Base-by-base conservation (phyloP, 2,113 vertebrate genomes). In the Chionodraco myersi region DNA sequence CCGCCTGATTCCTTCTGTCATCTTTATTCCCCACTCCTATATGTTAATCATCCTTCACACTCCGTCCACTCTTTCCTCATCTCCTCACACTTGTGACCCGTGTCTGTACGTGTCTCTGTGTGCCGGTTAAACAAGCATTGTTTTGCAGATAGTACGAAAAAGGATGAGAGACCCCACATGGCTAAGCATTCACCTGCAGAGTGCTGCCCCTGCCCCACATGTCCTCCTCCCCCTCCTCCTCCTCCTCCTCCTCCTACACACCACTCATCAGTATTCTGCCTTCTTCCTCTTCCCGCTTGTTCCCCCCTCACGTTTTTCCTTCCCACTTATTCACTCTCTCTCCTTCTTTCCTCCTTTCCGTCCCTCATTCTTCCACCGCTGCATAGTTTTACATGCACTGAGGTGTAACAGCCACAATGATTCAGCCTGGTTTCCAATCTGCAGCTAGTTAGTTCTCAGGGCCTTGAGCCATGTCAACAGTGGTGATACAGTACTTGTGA, bases 201-300 rank as follows among this genome's bases (percentile, higher is more conserved):
- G 83, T 83, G 65, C 74, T 76, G 60, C 76, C 79, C 72, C 56
- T 47, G 13, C 76, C 52, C 44, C 49, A 9, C 15, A 66, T 74
- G 79, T 69, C 68, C 57, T 58, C 64, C 62, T 6, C 66, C 2
- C 30, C 8, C 85, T 44, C 82, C 83, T 62, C 60, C 75, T 69
- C 56, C 21, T 69, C 68, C 57, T 58, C 64, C 62, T 6, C 68
- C 56, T 58, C 64, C 62, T 6, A 81, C 72, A 45, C 58, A 60
- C 34, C 45, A 21, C 75, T 93, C 81, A 93, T 94, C 91, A 89
- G 92, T 92, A 94, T 94, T 94, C 92, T 86, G 88, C 88, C 86
- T 88, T 85, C 65, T 67, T 82, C 71, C 59, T 69, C 56, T 80
- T 86, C 79, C 52, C 61, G 30, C 45, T 85, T 47, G 0, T 36